These are phyloP conservation scores for Scelioninae gen. 2 DNA, from an alignment of 2,888 invertebrate genomes.

Conservation along the genomic window DNA sequence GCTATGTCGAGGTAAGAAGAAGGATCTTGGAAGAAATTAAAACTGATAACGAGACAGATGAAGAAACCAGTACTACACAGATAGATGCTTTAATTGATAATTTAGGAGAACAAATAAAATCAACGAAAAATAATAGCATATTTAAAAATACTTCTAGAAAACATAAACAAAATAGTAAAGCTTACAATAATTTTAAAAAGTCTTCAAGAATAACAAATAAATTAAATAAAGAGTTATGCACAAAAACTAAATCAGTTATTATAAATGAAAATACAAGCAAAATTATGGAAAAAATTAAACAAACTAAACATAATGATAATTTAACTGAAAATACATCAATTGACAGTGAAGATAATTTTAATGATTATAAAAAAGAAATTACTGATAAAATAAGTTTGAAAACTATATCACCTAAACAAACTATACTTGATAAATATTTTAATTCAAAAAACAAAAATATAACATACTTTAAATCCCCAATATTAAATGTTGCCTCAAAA, in stretches of 20 bases:
- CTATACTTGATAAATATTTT: not conserved
- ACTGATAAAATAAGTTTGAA: too few relatives aligned
- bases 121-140: not conserved
- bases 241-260: not conserved
- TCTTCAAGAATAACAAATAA: too few relatives aligned
- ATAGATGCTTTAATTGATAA: not conserved
- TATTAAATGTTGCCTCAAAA: not conserved
- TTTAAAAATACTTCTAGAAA: not conserved
- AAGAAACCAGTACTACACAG: not conserved
- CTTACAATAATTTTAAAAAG: too few relatives aligned
- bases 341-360: too few relatives aligned
- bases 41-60: constrained; percentile 4
- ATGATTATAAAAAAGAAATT: not conserved
- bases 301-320: not conserved
- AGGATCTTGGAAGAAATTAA: constrained; percentile 15
- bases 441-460: not conserved
- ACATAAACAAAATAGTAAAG: too few relatives aligned
- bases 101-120: not conserved
- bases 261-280: not conserved
- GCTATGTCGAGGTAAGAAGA: constrained; percentile 12
- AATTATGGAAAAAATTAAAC: not conserved
- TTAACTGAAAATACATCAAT: not conserved
- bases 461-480: too few relatives aligned
- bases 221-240: too few relatives aligned
- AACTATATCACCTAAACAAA: not conserved